Evolutionary conservation across 2,888 invertebrate genomes (phyloP), one percentile per base, ranked within the genome.

Genomic region (Zygogramma bicolorata): DNA sequence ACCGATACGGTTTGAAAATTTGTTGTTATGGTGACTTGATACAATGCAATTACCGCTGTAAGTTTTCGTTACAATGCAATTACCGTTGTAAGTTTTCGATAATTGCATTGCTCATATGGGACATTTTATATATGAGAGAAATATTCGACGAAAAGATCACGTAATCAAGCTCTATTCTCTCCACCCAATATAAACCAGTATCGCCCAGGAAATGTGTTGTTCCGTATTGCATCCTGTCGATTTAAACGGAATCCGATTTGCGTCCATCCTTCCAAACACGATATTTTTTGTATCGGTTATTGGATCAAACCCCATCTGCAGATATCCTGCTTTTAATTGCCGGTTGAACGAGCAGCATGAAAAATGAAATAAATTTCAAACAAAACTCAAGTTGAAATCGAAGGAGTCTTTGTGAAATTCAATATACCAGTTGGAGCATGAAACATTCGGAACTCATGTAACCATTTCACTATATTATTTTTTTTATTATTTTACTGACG

Each of bases 361-460:
- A 72, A 73, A 74, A 74, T 72, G 71, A 65, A 72, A 76, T 74
- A 61, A 62, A 68, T 65, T 71, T 65, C 69, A 70, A 69, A 66
- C 66, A 71, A 65, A 67, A 66, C 69, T 57, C 10, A 31, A 73
- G 72, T 73, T 75, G 75, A 75, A 77, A 77, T 75, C 71, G 74
- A 75, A 77, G 77, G 66, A 75, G 74, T 66, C 76, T 76, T 74
- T 76, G 70, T 78, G 78, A 78, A 78, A 78, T 73, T 73, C 74
- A 73, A 78, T 75, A 71, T 74, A 68, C 60, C 46, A 73, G 70
- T 38, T 57, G 67, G 71, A 60, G 75, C 76, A 71, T 75, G 73
- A 75, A 71, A 75, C 69, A 74, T 25, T 66, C 63, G 72, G 71
- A 75, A 75, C 76, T 73, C 74, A 62, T 75, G 72, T 75, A 69